Base-by-base conservation (phyloP, 1,140 invertebrate species). In the Drosophila ercepeae region DNA sequence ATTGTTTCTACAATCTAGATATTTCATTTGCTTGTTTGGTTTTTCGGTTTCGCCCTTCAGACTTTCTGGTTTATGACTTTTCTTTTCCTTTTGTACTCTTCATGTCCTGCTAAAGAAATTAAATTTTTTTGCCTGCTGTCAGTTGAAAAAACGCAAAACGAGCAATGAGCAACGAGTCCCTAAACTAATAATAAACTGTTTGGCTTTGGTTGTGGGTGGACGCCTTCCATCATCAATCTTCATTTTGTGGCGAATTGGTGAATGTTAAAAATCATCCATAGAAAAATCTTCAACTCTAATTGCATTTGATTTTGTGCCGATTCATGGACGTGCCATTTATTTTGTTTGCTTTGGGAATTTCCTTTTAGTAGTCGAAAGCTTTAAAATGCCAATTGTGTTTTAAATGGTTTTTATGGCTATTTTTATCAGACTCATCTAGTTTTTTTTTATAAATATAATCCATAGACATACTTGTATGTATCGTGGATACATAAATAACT, bases 211-310 rank as follows among this genome's bases (percentile, higher is more conserved):
- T n/a, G n/a, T 21, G 5, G 3, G 34, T n/a, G 21, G 11, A 16
- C 36, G 14, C 34, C 39, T 2, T n/a, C 46, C 41, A 83, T 61
- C 82, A 88, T 88, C 74, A 88, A 86, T 88, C 82, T 88, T 88
- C 60, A 88, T 88, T 88, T 70, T 14, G 61, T 34, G 54, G 57
- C 19, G 53, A 52, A 27, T 61, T 61, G 48, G 60, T 48, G 51
- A 65, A 41, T 55, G 68, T 57, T 34, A 53, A 74, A 78, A 78
- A 71, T 48, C 46, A 72, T 60, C 55, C 71, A 53, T 50, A 64
- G 67, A 58, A 55, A 81, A 82, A 82, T 75, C 71, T 73, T 63
- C 36, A 65, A 81, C 71, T 88, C 82, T 88, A 88, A 86, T 86
- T 86, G 81, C 73, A 46, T 69, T 61, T 75, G 57, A 54, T 70